These are phyloP conservation scores for Nemotelus nigrinus DNA, from an alignment of 2,888 invertebrate species.

Conservation along the genomic window DNA sequence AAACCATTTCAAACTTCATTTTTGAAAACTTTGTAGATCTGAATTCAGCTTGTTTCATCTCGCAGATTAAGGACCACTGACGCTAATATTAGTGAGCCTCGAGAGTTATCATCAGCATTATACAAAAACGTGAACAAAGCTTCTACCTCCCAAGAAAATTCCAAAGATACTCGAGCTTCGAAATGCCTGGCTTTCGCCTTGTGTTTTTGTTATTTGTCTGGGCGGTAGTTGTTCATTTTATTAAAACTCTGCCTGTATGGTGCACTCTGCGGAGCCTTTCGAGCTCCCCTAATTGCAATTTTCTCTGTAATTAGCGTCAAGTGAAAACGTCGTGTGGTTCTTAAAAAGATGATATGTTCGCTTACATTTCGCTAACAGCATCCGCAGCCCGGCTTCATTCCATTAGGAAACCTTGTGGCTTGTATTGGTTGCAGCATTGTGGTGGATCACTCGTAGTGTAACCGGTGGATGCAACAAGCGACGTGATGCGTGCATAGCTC, in stretches of 20 bases:
- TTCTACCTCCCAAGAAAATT: constrained; percentile 21
- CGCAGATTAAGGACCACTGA: neutral
- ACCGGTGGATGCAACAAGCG: constrained; percentile 18
- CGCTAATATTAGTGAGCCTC: neutral
- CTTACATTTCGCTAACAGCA: constrained; percentile 37
- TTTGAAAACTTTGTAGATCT: too few relatives aligned
- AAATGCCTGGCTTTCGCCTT: constrained; percentile 1
- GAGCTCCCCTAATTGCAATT: constrained; percentile 49
- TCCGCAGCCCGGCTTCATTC: neutral
- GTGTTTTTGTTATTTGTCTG: constrained; percentile 20
- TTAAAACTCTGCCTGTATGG: constrained; percentile 20
- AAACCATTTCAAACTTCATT: too few relatives aligned
- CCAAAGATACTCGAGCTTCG: neutral
- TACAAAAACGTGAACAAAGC: constrained; percentile 14
- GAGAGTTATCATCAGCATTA: neutral
- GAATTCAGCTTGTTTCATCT: too few relatives aligned
- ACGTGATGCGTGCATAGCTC: constrained; percentile 19
- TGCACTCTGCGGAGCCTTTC: constrained; percentile 36
- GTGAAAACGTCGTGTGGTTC: constrained; percentile 49
- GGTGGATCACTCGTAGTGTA: neutral
- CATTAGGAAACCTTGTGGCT: neutral
- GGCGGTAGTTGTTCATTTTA: constrained; percentile 28
- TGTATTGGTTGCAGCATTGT: neutral
- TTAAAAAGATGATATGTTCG: constrained; percentile 47
- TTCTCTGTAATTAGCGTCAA: constrained; percentile 51